Evolutionary conservation across 2,888 invertebrate genomes (phyloP).

Genomic region (Beris morrisii): DNA sequence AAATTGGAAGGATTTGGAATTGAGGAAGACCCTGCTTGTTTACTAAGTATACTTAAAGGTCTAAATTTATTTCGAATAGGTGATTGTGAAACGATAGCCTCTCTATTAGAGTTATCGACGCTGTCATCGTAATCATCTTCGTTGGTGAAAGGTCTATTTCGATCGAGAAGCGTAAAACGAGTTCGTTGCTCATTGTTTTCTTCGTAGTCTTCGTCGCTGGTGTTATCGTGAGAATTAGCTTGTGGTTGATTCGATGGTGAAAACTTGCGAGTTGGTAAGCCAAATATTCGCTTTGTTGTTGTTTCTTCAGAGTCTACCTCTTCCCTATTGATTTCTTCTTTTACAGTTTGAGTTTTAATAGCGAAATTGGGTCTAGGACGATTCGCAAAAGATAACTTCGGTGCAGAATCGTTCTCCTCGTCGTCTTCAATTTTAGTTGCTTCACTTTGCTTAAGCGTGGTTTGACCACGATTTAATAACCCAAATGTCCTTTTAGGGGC

Average conservation of each 20-base stretch:
- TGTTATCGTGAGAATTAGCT: neutral
- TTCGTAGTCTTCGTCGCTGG: neutral
- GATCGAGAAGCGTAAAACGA: no score
- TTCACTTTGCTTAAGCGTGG: neutral
- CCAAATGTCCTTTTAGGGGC: neutral
- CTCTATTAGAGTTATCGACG: no score
- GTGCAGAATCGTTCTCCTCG: neutral
- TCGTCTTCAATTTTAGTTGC: neutral
- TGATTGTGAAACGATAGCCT: no score
- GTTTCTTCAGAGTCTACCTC: neutral
- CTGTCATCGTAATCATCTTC: no score
- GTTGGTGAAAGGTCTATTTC: no score
- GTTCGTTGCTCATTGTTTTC: neutral
- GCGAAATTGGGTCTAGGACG: conserved; percentile 10
- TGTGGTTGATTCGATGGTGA: conserved; percentile 7
- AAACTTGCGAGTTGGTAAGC: neutral
- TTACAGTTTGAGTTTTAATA: neutral
- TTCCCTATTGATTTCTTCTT: neutral
- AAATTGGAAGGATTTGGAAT: conserved; percentile 5
- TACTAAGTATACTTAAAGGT: conserved; percentile 4
- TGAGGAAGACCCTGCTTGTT: conserved; percentile 15
- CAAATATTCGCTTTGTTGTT: no score
- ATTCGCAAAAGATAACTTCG: neutral
- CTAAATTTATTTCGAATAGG: conserved; percentile 9
- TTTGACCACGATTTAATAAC: neutral